Base-by-base conservation (phyloP, 1,140 invertebrate genomes). In the Ganaspis sp. region DNA sequence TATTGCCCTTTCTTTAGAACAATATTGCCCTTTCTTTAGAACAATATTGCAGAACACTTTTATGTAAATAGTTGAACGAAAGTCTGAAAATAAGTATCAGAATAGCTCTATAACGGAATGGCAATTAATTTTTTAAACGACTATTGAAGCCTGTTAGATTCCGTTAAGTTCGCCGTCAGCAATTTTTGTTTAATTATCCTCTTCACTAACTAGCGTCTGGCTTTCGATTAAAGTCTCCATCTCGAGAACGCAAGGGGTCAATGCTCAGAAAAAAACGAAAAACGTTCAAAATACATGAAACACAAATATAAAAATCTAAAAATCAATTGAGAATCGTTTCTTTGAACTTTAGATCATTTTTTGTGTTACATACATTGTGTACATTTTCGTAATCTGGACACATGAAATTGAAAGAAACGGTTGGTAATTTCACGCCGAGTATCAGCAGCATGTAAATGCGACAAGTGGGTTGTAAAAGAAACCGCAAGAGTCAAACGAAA, bases 91-190 rank as follows among this genome's bases (percentile, higher is more conserved):
- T 49, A 17, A 1, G n/a, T n/a, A n/a, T n/a, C n/a, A n/a, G n/a
- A n/a, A n/a, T n/a, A n/a, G n/a, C 45, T 49, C 45, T 17, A n/a
- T n/a, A 64, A 34, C 58, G 54, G 21, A 26, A 26, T 23, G 4
- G 11, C 15, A 15, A 26, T 64, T 64, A 64, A 64, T 64, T 34
- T 64, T 64, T n/a, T 58, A 5, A 26, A 12, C 23, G 9, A 29
- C 6, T 64, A 15, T 29, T 26, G 23, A 64, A 64, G 8, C 58
- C 29, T 12, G 58, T 64, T 64, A 34, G 21, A 64, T 34, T 34
- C 58, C 58, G 58, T 64, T 64, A 49, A 64, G 9, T 64, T 29
- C n/a, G 58, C 58, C 58, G 58, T 64, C 26, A 29, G 58, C 58
- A 12, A 64, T 64, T 64, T 64, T 64, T 29, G 58, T 64, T 64